phyloP scores from a whole-genome alignment of 2,888 invertebrate genomes.

The Acanthosoma haemorrhoidale region DNA sequence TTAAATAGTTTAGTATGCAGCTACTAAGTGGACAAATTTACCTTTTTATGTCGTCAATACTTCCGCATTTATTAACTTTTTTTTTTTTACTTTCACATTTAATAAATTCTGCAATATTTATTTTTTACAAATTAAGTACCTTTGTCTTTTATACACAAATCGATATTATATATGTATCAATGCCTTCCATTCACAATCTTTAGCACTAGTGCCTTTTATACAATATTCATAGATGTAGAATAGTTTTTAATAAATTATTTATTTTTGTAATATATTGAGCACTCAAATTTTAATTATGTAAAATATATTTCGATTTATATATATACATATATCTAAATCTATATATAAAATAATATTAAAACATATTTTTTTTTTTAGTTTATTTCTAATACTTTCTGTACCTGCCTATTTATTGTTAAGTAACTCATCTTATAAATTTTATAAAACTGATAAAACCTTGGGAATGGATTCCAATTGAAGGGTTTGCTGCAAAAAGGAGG shows the following conservation, averaged over 20 bases:
- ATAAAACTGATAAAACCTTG: too few relatives aligned
- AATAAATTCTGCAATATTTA: background rate
- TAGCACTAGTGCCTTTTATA: slow-evolving; percentile 29
- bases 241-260: slow-evolving; percentile 27
- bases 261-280: slow-evolving; percentile 25
- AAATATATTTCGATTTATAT: slow-evolving; percentile 21
- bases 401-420: too few relatives aligned
- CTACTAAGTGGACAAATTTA: background rate
- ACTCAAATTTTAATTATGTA: slow-evolving; percentile 11
- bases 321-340: slow-evolving; percentile 15
- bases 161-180: slow-evolving; percentile 13
- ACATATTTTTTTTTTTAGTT: background rate
- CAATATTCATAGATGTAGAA: slow-evolving; percentile 14
- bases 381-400: too few relatives aligned
- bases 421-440: too few relatives aligned
- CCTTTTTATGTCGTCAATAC: background rate
- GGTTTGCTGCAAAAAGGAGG: too few relatives aligned
- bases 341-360: slow-evolving; percentile 15
- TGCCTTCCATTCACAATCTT: slow-evolving; percentile 21
- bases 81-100: background rate
- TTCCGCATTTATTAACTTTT: background rate
- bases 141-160: background rate
- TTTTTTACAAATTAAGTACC: background rate
- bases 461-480: too few relatives aligned
- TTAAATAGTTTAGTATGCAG: background rate